Evolutionary conservation across 1,140 invertebrate genomes (phyloP).

Genomic region (Calliopsis andreniformis): DNA sequence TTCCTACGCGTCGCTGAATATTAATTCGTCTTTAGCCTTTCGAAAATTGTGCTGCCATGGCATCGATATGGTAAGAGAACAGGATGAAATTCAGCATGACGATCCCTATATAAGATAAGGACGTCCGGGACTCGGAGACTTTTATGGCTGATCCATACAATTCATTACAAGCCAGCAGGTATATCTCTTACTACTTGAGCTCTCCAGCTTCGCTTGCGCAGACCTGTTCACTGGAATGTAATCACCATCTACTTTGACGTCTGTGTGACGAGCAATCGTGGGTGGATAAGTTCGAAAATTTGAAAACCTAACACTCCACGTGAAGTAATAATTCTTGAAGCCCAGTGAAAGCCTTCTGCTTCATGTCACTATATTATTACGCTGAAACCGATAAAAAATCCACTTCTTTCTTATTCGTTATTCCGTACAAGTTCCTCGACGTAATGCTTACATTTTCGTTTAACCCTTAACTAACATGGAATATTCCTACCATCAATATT

Average conservation of each 20-base stretch:
- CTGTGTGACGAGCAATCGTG: conserved; percentile 28
- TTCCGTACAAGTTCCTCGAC: no score
- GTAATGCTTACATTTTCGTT: no score
- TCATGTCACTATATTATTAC: no score
- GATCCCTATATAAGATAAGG: conserved; percentile 33
- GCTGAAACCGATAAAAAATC: no score
- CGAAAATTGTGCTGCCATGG: conserved; percentile 17
- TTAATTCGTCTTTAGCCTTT: conserved; percentile 23
- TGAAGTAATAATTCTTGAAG: not conserved
- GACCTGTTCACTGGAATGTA: conserved; percentile 16
- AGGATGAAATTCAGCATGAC: conserved; percentile 22
- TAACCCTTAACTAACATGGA: no score
- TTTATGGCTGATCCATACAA: conserved; percentile 46
- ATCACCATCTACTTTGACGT: conserved; percentile 12
- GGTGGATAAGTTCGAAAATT: conserved; percentile 14
- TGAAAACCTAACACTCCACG: conserved; percentile 27
- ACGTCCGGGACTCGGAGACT: conserved; percentile 28
- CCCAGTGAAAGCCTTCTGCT: not conserved
- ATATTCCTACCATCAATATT: no score
- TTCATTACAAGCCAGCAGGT: conserved; percentile 41
- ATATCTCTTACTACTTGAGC: conserved; percentile 47
- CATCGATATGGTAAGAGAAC: not conserved
- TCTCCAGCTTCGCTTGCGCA: conserved; percentile 13
- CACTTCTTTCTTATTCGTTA: no score
- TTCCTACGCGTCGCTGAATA: conserved; percentile 36